Base-by-base conservation (phyloP, 2,888 invertebrate species). In the Philaethria dido region DNA sequence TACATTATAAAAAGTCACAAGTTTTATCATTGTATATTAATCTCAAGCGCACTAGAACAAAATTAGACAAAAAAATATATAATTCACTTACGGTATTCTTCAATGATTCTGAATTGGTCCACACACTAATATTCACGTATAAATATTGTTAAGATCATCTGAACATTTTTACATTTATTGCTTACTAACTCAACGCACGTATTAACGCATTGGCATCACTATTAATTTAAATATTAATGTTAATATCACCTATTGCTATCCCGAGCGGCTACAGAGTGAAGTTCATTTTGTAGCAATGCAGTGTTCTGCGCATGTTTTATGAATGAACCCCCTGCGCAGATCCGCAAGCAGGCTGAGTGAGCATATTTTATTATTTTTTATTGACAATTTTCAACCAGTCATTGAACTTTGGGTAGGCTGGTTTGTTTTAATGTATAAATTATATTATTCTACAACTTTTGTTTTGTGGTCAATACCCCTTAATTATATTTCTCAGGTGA, bases 251-350 rank as follows among this genome's bases (percentile, higher is more conserved):
- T 81, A 80, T 79, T 81, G 76, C 78, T 80, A 80, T 78, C 78
- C 77, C 74, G 79, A 78, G 77, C 78, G 78, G 69, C 72, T 75
- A 83, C 81, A 77, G 79, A 81, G 82, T 85, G 85, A 88, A 87
- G 86, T 90, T 88, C 82, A 84, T 84, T 88, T 88, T 90, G 90
- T 87, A 85, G 90, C 89, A 90, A 78, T 91, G 92, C 91, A 86
- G 91, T 84, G 84, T 84, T 86, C 85, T 90, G 91, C 91, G 91
- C 91, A 91, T 89, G 90, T 85, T 79, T 81, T 75, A 74, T 79
- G 77, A 79, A 79, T 82, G 81, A 75, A 78, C 75, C 78, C 78
- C 81, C 80, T 89, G 91, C 91, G 91, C 91, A 91, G 84, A 80
- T 79, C 80, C 75, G 80, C 82, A 75, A 77, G 77, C 81, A 71